These are phyloP conservation scores for Amphimallon solstitiale DNA, from an alignment of 2,888 invertebrate genomes.

Conservation along the genomic window DNA sequence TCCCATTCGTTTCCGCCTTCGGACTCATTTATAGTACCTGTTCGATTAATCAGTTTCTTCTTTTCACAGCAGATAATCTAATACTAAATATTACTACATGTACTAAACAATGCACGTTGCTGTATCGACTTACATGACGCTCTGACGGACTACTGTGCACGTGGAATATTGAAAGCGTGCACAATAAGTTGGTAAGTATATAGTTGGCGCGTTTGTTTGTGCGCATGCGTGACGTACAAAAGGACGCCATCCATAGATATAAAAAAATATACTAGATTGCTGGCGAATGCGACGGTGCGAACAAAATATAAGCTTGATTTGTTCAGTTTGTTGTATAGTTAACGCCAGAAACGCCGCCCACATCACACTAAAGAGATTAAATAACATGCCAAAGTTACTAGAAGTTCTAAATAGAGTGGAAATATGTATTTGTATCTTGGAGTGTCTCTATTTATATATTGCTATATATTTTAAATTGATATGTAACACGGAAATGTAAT, in stretches of 20 bases:
- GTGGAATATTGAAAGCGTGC: slow-evolving; percentile 41
- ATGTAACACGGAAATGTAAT: no score
- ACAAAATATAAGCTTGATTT: background rate
- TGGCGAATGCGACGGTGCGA: background rate
- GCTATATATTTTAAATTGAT: no score
- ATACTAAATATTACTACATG: background rate
- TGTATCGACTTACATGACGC: slow-evolving; percentile 25
- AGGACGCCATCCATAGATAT: background rate
- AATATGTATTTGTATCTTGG: no score
- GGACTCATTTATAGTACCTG: slow-evolving; percentile 37
- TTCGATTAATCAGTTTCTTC: slow-evolving; percentile 4
- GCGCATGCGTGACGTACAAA: slow-evolving; percentile 37
- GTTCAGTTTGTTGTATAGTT: background rate
- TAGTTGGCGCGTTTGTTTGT: slow-evolving; percentile 42
- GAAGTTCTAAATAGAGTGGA: no score
- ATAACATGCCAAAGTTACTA: no score
- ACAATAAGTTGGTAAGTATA: slow-evolving; percentile 37
- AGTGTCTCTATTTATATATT: no score
- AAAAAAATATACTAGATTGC: background rate
- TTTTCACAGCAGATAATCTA: background rate
- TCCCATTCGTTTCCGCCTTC: slow-evolving; percentile 42
- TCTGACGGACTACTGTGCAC: slow-evolving; percentile 38
- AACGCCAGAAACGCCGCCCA: no score
- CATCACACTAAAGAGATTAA: no score
- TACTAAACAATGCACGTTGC: background rate